Base-by-base conservation (phyloP, 2,113 vertebrate genomes). In the Acrocephalus kingi region DNA sequence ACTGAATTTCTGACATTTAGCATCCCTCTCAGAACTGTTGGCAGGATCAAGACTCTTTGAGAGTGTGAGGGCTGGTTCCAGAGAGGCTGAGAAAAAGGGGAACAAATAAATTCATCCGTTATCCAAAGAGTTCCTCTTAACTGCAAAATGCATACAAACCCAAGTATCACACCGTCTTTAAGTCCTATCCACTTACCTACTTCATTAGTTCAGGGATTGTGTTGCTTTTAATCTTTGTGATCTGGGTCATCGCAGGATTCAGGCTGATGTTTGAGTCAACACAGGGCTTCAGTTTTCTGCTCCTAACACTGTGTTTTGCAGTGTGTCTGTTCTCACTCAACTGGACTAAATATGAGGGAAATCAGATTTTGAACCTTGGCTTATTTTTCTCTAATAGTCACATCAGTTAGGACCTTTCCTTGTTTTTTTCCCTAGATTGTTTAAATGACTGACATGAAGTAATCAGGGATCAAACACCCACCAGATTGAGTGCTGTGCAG, bases 211-310 rank as follows among this genome's bases (percentile, higher is more conserved):
- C 41, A 59, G 90, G 89, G 89, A 83, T 67, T 89, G 84, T 73
- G 46, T 63, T 59, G 59, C 82, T 63, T 95, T 96, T 95, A 96
- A 95, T 94, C 93, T 94, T 62, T 25, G 71, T 91, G 82, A 94
- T 93, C 93, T 87, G 73, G 84, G 90, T 95, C 87, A 96, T 35
- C 2, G 0, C 35, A 55, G 87, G 95, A 94, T 96, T 94, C 87
- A 51, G 87, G 90, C 85, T 92, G 83, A 77, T 80, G 72, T 43
- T 51, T 66, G 67, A 91, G 56, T 55, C 75, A 81, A 35, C 30
- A n/a, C 0, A 0, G 59, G 39, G 39, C 45, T 93, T 75, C 52
- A 19, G 46, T 68, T 93, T 81, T 52, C 75, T 63, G 5, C 66
- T 84, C 33, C 24, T 72, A 7, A 35, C 25, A 5, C 62, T 55